Base-by-base conservation (phyloP, 2,888 invertebrate genomes). In the Doris montereyensis region DNA sequence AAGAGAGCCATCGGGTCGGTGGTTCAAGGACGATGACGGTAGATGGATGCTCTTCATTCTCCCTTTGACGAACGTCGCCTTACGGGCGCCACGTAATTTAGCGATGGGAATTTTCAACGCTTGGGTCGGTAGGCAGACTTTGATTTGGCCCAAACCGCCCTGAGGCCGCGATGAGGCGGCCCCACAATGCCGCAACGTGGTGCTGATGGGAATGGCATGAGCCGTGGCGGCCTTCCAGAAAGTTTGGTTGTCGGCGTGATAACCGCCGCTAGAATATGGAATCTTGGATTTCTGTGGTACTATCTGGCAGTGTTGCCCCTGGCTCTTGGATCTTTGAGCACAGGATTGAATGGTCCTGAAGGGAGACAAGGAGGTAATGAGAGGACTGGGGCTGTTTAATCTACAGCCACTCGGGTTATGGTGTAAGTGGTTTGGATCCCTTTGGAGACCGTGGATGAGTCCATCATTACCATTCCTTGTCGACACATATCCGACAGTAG, bases 121-220 rank as follows among this genome's bases (percentile, higher is more conserved):
- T 35, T 79, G 79, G 8, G 79, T 75, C n/a, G 79, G 75, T n/a
- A 79, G 70, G 34, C 79, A 79, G 35, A 79, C 79, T 60, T 79
- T 79, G 24, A 79, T 79, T 28, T 79, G 79, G 10, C 68, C 75
- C 35, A 79, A 21, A 26, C 35, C 30, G n/a, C 68, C 30, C 24
- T 24, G 21, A 3, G 24, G 21, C 28, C 65, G 75, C 10, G 24
- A 21, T 28, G 58, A 52, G 1, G 35, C n/a, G 32, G n/a, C 57
- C 10, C 26, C 28, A 21, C 75, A 5, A n/a, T n/a, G n/a, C 35
- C 75, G 74, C 4, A 75, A 30, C 13, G 75, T 79, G 3, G 79
- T 79, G 58, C 75, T 75, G n/a, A 75, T 68, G 8, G 79, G 79
- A 21, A 75, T 28, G 24, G 75, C 35, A 52, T 73, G 78, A 2